These are phyloP conservation scores for Carcina quercana DNA, from an alignment of 2,888 invertebrate genomes.

Conservation along the genomic window DNA sequence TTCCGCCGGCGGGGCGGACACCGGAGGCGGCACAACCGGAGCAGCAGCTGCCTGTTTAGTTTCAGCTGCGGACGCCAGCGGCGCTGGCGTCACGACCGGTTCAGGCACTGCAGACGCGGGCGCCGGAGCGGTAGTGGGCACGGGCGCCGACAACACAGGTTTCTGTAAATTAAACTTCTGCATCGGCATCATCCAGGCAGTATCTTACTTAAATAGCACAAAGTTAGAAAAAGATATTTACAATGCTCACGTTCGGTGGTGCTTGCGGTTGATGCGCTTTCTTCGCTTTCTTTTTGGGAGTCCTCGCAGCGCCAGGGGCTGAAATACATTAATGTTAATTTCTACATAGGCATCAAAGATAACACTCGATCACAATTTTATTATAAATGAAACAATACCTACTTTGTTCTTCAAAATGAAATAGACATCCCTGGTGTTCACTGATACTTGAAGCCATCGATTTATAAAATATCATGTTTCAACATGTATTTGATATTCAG, in stretches of 20 bases:
- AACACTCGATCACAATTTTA: background rate
- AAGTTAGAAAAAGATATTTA: constrained; percentile 29
- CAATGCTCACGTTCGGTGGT: too few relatives aligned
- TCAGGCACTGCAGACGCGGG: constrained; percentile 29
- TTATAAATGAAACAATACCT: constrained; percentile 2
- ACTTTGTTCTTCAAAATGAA: constrained; percentile 1
- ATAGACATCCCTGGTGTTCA: constrained; percentile 2
- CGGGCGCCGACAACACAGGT: constrained; percentile 18
- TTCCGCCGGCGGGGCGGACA: constrained; percentile 9
- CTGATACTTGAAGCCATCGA: constrained; percentile 18
- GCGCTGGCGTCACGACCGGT: constrained; percentile 25
- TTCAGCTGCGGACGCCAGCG: constrained; percentile 24
- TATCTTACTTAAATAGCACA: background rate
- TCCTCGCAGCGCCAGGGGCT: constrained; percentile 43
- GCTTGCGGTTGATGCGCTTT: constrained; percentile 44
- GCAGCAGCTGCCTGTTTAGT: constrained; percentile 21
- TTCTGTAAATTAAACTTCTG: constrained; percentile 1
- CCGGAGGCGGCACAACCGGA: constrained; percentile 26
- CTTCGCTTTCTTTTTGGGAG: constrained; percentile 62
- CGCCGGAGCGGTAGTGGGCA: constrained; percentile 24
- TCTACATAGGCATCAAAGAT: too few relatives aligned
- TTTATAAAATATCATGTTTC: too few relatives aligned
- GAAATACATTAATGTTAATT: too few relatives aligned
- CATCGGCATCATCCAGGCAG: too few relatives aligned
- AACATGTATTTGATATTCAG: too few relatives aligned